Percentiles rank a stretch among this genome's conserved stretches.
phyloP scores from a whole-genome alignment of 2,888 invertebrate genomes.

The Argyresthia albistria region DNA sequence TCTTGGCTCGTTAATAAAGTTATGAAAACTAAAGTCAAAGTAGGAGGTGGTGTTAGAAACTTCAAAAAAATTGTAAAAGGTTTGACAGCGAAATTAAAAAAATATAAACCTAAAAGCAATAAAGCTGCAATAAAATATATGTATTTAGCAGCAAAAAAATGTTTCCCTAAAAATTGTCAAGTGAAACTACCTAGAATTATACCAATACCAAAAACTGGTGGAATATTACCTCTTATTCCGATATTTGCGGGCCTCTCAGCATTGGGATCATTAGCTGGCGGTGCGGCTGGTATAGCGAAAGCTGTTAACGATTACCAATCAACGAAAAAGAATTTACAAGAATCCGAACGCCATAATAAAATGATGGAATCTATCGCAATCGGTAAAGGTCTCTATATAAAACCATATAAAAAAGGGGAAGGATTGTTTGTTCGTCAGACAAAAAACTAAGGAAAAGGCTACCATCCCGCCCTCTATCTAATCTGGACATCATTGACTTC shows the following conservation, averaged over 20 bases:
- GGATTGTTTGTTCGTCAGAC: slow-evolving; percentile 2
- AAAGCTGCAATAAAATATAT: slow-evolving; percentile 13
- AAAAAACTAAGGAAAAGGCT: slow-evolving; percentile 11
- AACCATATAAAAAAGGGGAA: slow-evolving; percentile 6
- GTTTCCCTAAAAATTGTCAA: slow-evolving; percentile 13
- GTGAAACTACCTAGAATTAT: slow-evolving; percentile 20
- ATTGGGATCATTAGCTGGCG: slow-evolving; percentile 28
- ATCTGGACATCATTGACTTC: slow-evolving; percentile 8
- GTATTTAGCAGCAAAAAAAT: slow-evolving; percentile 11
- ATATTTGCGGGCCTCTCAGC: slow-evolving; percentile 31
- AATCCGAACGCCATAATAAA: slow-evolving; percentile 11
- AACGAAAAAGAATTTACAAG: slow-evolving; percentile 18
- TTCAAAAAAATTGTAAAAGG: slow-evolving; percentile 3
- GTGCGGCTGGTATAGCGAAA: slow-evolving; percentile 31
- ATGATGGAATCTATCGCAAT: slow-evolving; percentile 31
- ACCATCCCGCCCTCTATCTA: slow-evolving; percentile 8
- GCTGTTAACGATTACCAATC: slow-evolving; percentile 20
- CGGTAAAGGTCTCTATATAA: slow-evolving; percentile 22
- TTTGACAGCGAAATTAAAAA: slow-evolving; percentile 8
- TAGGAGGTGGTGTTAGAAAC: not conserved
- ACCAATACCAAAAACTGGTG: slow-evolving; percentile 29
- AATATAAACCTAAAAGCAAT: slow-evolving; percentile 13
- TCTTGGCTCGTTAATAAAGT: slow-evolving; percentile 8
- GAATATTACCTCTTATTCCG: slow-evolving; percentile 28
- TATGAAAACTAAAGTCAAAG: slow-evolving; percentile 16